Evolutionary conservation across 2,888 invertebrate genomes (phyloP), one percentile per base, ranked within the genome.

Genomic region (Hydrotaea diabolus): DNA sequence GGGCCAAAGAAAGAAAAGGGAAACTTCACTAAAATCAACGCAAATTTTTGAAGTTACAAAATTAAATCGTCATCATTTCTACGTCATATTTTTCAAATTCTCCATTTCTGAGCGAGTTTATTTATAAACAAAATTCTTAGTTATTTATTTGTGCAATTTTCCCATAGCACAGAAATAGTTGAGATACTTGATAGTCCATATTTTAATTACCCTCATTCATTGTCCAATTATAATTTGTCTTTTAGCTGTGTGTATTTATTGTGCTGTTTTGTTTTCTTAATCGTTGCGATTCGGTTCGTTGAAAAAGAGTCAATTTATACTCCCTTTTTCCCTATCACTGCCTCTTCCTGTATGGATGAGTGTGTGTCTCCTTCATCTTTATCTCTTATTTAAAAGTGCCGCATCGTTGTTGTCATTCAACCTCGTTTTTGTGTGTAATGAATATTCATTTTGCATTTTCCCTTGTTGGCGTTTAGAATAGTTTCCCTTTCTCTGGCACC

Each of bases 181-280:
- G 15, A n/a, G 3, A n/a, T 49, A 3, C n/a, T 4, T n/a, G n/a
- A 49, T 15, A 13, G 49, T n/a, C 49, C n/a, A 49, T 49, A 49
- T 49, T 59, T 59, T 59, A 59, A 59, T 59, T 59, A 59, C 59
- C 26, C 21, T 13, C 59, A 23, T 59, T 59, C 23, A 59, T 59
- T 59, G 59, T 23, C 59, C 59, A 59, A 59, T 59, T 59, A 59
- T 15, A 59, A 59, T 59, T 59, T 59, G 59, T 59, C 59, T 59
- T 59, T 26, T 59, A 26, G 21, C 15, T 26, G 53, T 19, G 55
- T 17, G 21, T 55, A 21, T 55, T 31, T 31, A 4, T 31, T 31
- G 31, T 5, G 9, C 3, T 19, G 55, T 55, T 19, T 23, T 55
- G 55, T 55, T 19, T 21, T 2, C 2, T 23, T 21, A 59, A 23